Evolutionary conservation across 1,140 invertebrate species (phyloP).

Genomic region (Agrilus planipennis): DNA sequence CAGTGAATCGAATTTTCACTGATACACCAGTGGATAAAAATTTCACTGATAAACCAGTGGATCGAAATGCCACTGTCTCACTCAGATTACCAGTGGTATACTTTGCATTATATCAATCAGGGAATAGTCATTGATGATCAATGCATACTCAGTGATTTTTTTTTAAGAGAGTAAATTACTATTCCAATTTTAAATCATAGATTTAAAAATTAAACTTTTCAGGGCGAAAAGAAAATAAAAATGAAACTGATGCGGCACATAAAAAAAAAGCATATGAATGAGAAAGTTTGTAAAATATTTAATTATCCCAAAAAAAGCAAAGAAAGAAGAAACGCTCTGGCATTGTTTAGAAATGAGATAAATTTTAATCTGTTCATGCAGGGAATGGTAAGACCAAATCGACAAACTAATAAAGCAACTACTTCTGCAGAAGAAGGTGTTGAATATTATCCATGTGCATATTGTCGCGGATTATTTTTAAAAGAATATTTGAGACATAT

Average conservation of each 20-base stretch:
- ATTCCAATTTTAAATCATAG: too few species aligned
- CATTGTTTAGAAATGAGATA: constrained; percentile 9
- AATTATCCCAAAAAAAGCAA: constrained; percentile 12
- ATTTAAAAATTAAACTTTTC: too few species aligned
- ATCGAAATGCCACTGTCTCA: too few species aligned
- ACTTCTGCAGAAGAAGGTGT: not conserved
- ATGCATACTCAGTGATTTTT: too few species aligned
- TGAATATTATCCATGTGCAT: constrained; percentile 5
- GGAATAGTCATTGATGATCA: too few species aligned
- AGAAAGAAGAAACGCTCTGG: constrained; percentile 7
- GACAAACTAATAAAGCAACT: constrained; percentile 3
- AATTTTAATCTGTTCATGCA: constrained; percentile 11
- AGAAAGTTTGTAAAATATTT: constrained; percentile 7
- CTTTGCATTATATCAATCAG: too few species aligned
- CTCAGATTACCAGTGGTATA: too few species aligned
- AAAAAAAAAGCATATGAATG: constrained; percentile 6
- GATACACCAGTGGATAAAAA: too few species aligned
- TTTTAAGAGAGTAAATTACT: too few species aligned
- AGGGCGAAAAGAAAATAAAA: too few species aligned
- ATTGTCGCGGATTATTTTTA: constrained; percentile 3
- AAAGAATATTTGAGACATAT: constrained; percentile 7
- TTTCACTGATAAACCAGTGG: too few species aligned
- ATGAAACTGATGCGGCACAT: constrained; percentile 11
- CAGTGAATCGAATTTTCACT: too few species aligned
- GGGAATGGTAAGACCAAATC: constrained; percentile 11